Evolutionary conservation across 2,797 vertebrate genomes (phyloP).

Genomic region (Diceros bicornis): DNA sequence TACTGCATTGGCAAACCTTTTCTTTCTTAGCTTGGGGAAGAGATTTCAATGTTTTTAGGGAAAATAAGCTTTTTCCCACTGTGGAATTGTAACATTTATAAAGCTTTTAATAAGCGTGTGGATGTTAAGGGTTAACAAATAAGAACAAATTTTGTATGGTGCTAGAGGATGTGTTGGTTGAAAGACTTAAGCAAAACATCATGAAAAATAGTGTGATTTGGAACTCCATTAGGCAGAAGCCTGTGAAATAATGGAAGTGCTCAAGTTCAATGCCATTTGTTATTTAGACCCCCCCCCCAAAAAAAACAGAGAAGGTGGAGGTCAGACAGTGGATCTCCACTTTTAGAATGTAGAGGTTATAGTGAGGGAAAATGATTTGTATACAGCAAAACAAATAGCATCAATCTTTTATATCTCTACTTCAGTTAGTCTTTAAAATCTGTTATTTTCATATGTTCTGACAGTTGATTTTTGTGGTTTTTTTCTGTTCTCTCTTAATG

Average conservation of each 20-base stretch:
- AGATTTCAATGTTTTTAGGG: not conserved
- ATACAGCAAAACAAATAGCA: not conserved
- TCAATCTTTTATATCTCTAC: not conserved
- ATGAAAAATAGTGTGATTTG: slow-evolving; percentile 32
- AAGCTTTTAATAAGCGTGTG: slow-evolving; percentile 20
- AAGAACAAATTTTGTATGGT: not conserved
- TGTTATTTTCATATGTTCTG: not conserved
- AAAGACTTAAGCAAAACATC: not conserved
- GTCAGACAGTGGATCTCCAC: not conserved
- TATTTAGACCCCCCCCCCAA: not conserved
- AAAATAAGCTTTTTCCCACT: not conserved
- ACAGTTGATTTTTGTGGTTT: not conserved
- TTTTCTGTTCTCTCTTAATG: not conserved
- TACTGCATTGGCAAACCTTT: not conserved
- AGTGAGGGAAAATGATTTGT: not conserved
- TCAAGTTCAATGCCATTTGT: not conserved
- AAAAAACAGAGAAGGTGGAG: not conserved
- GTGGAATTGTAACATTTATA: slow-evolving; percentile 27
- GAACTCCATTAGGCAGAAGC: not conserved
- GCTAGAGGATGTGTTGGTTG: not conserved
- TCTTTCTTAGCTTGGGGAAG: not conserved
- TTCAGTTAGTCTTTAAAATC: slow-evolving; percentile 22
- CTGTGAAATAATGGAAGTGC: not conserved
- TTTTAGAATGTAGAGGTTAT: not conserved
- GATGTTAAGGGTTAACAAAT: not conserved